Evolutionary conservation across 1,140 invertebrate species (phyloP), one percentile per base, ranked within the genome.

Genomic region (Hyphantria cunea): DNA sequence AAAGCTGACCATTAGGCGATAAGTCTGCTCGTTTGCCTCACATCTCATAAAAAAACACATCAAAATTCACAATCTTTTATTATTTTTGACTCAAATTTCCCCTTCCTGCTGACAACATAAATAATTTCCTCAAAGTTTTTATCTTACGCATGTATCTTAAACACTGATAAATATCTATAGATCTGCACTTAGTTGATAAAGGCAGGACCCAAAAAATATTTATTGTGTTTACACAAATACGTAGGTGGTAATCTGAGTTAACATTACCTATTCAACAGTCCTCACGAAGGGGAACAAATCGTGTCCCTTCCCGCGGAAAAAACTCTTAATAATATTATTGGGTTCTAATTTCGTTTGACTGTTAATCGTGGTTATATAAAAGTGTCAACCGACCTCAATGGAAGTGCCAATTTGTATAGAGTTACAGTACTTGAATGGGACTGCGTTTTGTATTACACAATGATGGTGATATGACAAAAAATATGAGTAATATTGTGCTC

Each of bases 151-250:
- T 47, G 64, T 66, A 77, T 76, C 75, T 74, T 66, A 69, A 70
- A 72, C 71, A 70, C 58, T 47, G 41, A 64, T 56, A 37, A 64
- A 66, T 71, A 80, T 82, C 76, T 78, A 47, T 17, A 17, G 56
- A 78, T 82, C 81, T 76, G 54, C 66, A 73, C 67, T 70, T 63
- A 47, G n/a, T 10, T 75, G 74, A 81, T 70, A 81, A 81, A 70
- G 68, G 58, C 49, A 62, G 62, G 45, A 49, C 42, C 70, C 73
- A 82, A 88, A 84, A 85, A 84, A 77, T 77, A 85, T 85, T 85
- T 82, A 89, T 88, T 88, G 85, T 86, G 82, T 88, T 85, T 88
- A 88, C 80, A 83, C 77, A 82, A 86, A 85, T 80, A 82, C 80
- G 84, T 88, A 86, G 85, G 84, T 80, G 83, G 85, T 86, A 88